Base-by-base conservation (phyloP, 2,113 vertebrate genomes). In the Struthidea cinerea region DNA sequence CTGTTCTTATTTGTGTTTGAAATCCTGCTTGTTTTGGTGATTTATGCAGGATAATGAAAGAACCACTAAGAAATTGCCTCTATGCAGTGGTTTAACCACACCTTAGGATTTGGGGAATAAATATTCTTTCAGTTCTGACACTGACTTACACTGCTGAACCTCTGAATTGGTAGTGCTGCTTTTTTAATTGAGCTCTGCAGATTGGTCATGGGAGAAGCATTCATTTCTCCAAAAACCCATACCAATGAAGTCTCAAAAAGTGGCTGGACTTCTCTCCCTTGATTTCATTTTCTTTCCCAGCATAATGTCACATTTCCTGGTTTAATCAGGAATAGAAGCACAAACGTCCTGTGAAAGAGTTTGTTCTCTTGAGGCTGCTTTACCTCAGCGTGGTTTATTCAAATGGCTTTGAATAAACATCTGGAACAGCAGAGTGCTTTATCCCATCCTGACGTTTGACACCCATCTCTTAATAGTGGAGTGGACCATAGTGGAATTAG, bases 391-490 rank as follows among this genome's bases (percentile, higher is more conserved):
- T 75, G 24, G 47, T 91, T 89, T 89, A 94, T 67, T 73, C 80
- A 80, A 92, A 84, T 59, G 16, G 27, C 22, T 92, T 90, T 78
- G 60, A 81, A 84, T 86, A 94, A 93, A 94, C 83, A 77, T 91
- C 73, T 94, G 81, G 83, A 96, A 61, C 41, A 87, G 76, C 33
- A 6, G 52, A 93, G 68, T 76, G 70, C 53, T 84, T 90, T 68
- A 84, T 78, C 59, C 83, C 46, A 90, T 92, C 69, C 68, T 85
- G 74, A 71, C 0, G 2, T 70, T 74, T 96, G 80, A 94, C 90
- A 80, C 86, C 59, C 77, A 91, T 94, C 73, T 80, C 74, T 94
- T 94, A 69, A 92, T n/a, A 90, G 67, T 32, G 41, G 84, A 82
- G 84, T 79, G 71, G 87, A 90, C 93, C 79, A 50, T 9, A 42